Conservation (phyloP, 1,140 invertebrate genomes). For the Trichomalopsis sarcophagae region DNA sequence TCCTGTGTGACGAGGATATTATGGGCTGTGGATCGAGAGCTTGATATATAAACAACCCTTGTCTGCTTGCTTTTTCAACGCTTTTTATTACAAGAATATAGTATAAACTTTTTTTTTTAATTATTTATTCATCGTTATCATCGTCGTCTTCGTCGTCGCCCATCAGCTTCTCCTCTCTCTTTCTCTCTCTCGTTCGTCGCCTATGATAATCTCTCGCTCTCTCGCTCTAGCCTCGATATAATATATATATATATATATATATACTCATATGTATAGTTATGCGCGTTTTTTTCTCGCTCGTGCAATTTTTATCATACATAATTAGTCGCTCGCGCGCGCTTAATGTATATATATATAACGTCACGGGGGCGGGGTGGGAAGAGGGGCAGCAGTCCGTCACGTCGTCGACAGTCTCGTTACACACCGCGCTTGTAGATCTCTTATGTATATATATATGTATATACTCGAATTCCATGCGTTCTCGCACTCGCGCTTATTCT, state of each 20-base stretch:
- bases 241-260: conserved; percentile 19
- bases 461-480: not conserved
- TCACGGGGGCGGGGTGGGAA: not conserved
- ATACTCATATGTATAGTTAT: conserved; percentile 48
- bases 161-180: not conserved
- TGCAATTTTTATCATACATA: conserved; percentile 61
- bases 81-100: conserved; percentile 76
- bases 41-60: not conserved
- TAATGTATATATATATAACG: conserved; percentile 15
- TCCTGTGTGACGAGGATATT: not conserved
- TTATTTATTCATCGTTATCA: not conserved
- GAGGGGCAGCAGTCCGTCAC: conserved; percentile 42
- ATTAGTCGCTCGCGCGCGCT: conserved; percentile 43
- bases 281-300: conserved; percentile 54
- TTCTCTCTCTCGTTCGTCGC: not conserved
- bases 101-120: conserved; percentile 70
- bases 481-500: conserved; percentile 2
- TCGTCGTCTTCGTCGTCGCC: conserved; percentile 4
- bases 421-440: conserved; percentile 48
- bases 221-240: conserved; percentile 18
- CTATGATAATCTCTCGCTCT: conserved; percentile 47
- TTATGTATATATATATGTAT: not conserved
- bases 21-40: not conserved
- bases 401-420: conserved; percentile 26
- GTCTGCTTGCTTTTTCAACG: conserved; percentile 56